Percentiles rank a stretch among this genome's conserved stretches.
Evolutionary conservation across 1,140 invertebrate species (phyloP).

Genomic region (Olivierus martensii): DNA sequence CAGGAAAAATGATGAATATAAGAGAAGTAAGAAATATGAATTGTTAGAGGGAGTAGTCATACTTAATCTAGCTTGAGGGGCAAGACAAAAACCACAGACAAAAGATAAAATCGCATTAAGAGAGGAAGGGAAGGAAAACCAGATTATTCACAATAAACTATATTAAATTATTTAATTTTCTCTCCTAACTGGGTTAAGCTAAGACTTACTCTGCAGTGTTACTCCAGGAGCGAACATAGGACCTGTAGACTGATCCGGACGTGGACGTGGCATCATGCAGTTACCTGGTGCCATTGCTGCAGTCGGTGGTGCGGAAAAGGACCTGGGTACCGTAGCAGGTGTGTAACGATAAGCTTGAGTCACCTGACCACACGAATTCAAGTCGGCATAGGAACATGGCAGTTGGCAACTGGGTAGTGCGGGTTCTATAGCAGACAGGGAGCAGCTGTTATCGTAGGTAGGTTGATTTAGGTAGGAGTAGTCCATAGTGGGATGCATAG

Average conservation of each 20-base stretch:
- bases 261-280: conserved; percentile 13
- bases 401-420: conserved; percentile 40
- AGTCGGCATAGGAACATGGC: conserved; percentile 65
- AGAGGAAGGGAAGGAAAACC: too few relatives aligned
- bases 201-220: conserved; percentile 14
- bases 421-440: conserved; percentile 38
- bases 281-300: conserved; percentile 1
- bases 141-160: too few relatives aligned
- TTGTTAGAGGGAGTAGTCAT: neutral
- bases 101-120: too few relatives aligned
- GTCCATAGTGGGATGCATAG: conserved; percentile 37
- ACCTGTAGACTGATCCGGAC: conserved; percentile 11
- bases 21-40: conserved; percentile 16
- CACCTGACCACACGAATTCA: conserved; percentile 74
- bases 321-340: conserved; percentile 10
- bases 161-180: conserved; percentile 18
- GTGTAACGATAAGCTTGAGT: conserved; percentile 36
- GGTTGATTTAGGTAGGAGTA: conserved; percentile 57
- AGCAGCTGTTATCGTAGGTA: conserved; percentile 47
- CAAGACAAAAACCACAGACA: too few relatives aligned
- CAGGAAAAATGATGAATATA: conserved; percentile 18
- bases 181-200: conserved; percentile 8
- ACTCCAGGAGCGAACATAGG: conserved; percentile 12
- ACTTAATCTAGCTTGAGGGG: too few relatives aligned
- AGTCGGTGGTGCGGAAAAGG: conserved; percentile 9